These are phyloP conservation scores for Callopanchax toddi DNA, from an alignment of 2,113 vertebrate genomes.

Conservation along the genomic window DNA sequence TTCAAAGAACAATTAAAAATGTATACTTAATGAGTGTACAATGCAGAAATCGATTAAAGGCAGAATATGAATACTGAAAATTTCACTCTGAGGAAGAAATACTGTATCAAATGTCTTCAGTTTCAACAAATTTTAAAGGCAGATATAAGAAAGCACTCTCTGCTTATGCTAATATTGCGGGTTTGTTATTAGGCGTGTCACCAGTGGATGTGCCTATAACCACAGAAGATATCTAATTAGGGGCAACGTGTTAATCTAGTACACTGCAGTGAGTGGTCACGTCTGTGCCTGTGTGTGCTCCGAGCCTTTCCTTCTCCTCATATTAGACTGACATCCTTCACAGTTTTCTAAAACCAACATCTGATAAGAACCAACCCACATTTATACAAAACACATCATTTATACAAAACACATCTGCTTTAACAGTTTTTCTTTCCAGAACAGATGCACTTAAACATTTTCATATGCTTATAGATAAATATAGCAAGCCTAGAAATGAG, in stretches of 20 bases:
- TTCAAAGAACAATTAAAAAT: too few species aligned
- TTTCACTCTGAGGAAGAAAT: too few species aligned
- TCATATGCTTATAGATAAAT: not conserved
- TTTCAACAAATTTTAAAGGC: slow-evolving; percentile 48
- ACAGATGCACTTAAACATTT: slow-evolving; percentile 4
- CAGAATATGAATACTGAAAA: too few species aligned
- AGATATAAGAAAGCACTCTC: slow-evolving; percentile 58
- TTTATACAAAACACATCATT: too few species aligned
- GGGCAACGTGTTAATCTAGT: slow-evolving; percentile 92
- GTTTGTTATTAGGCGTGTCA: slow-evolving; percentile 84
- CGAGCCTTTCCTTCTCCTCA: slow-evolving; percentile 90
- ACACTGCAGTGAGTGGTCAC: slow-evolving; percentile 88
- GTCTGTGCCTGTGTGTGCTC: slow-evolving; percentile 84
- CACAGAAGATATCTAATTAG: slow-evolving; percentile 96
- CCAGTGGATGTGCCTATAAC: slow-evolving; percentile 91
- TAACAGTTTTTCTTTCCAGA: not conserved
- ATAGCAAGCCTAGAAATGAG: not conserved
- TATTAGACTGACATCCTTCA: slow-evolving; percentile 98
- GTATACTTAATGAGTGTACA: too few species aligned
- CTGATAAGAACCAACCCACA: slow-evolving; percentile 75
- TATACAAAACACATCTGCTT: not conserved
- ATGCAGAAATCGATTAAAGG: too few species aligned
- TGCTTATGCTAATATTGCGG: slow-evolving; percentile 63
- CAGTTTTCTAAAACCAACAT: slow-evolving; percentile 87
- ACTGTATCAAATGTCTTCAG: not conserved